These are phyloP conservation scores for Sisyra nigra DNA, from an alignment of 2,888 invertebrate species.

Conservation along the genomic window DNA sequence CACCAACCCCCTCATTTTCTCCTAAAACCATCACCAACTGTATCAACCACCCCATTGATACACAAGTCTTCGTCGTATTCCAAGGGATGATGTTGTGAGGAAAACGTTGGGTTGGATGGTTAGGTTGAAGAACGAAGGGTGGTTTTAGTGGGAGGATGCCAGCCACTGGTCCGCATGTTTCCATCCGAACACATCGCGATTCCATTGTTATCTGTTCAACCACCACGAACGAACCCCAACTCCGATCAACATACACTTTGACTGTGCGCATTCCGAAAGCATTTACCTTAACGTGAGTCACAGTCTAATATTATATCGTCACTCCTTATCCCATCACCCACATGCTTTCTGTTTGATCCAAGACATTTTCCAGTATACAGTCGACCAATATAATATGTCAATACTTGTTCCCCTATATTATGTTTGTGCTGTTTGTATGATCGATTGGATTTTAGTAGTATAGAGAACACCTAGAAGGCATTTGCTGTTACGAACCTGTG, in stretches of 20 bases:
- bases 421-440: too few relatives aligned
- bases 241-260: slow-evolving; percentile 16
- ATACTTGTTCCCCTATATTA: too few relatives aligned
- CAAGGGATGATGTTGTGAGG: too few relatives aligned
- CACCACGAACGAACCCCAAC: slow-evolving; percentile 14
- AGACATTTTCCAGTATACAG: slow-evolving; percentile 25
- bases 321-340: slow-evolving; percentile 27
- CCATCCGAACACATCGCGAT: slow-evolving; percentile 20
- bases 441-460: too few relatives aligned
- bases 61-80: too few relatives aligned
- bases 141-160: neutral
- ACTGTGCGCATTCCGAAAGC: slow-evolving; percentile 3
- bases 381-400: slow-evolving; percentile 15
- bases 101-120: too few relatives aligned
- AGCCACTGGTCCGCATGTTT: slow-evolving; percentile 13
- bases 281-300: slow-evolving; percentile 12
- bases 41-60: too few relatives aligned
- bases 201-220: slow-evolving; percentile 28
- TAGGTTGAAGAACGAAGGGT: too few relatives aligned
- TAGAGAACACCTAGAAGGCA: too few relatives aligned
- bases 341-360: slow-evolving; percentile 32
- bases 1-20: too few relatives aligned
- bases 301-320: slow-evolving; percentile 19
- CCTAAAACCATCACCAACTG: too few relatives aligned
- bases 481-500: too few relatives aligned